Evolutionary conservation across 2,888 invertebrate genomes (phyloP).

Genomic region (Drosophila monieri): DNA sequence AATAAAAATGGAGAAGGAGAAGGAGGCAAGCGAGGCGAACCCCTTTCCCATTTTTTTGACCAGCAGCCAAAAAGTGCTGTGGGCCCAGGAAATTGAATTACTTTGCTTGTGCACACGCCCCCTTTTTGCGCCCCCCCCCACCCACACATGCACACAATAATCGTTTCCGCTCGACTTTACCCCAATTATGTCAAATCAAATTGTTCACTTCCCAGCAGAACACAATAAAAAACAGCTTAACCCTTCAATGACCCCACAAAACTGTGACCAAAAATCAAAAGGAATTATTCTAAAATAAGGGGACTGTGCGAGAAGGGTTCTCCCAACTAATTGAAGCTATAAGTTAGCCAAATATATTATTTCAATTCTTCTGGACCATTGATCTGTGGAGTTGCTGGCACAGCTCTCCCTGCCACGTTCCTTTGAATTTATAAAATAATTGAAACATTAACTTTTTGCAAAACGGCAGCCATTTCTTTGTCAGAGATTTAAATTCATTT

Average conservation of each 20-base stretch:
- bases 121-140: constrained; percentile 5
- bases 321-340: background rate
- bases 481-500: constrained; percentile 78
- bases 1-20: too few relatives aligned
- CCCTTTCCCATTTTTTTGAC: constrained; percentile 45
- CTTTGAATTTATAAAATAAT: constrained; percentile 54
- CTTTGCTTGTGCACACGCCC: constrained; percentile 40
- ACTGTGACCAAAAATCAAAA: constrained; percentile 37
- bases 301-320: constrained; percentile 10
- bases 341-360: background rate
- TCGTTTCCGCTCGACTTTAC: constrained; percentile 75
- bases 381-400: background rate
- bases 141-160: constrained; percentile 50
- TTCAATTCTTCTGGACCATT: background rate
- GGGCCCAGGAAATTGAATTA: constrained; percentile 69
- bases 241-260: constrained; percentile 35
- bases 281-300: constrained; percentile 51
- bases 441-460: constrained; percentile 76
- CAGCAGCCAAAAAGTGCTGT: constrained; percentile 38
- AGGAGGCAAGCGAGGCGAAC: background rate
- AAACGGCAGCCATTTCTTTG: constrained; percentile 68
- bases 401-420: background rate
- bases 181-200: constrained; percentile 74
- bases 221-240: constrained; percentile 6
- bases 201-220: constrained; percentile 52